Percentiles rank a stretch among this genome's conserved stretches.
These are phyloP conservation scores for Pogonomyrmex californicus DNA, from an alignment of 1,140 invertebrate genomes.

Conservation along the genomic window DNA sequence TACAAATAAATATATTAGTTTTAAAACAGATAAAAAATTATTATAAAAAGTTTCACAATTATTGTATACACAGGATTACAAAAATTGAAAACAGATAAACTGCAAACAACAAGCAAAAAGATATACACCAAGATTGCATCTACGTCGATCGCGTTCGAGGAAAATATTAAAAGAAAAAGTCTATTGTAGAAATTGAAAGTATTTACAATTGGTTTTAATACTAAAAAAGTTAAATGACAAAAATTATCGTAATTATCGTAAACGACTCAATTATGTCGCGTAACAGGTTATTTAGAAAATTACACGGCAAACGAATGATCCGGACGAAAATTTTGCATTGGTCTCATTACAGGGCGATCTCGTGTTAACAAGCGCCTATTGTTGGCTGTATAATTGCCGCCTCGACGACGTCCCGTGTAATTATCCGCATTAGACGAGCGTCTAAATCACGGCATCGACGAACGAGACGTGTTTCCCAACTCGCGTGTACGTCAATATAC, in stretches of 20 bases:
- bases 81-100: background rate
- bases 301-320: background rate
- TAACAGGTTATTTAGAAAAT: conserved; percentile 42
- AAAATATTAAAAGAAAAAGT: background rate
- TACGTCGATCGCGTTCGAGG: too few species aligned
- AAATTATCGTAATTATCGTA: background rate
- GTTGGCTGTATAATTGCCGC: conserved; percentile 21
- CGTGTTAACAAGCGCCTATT: conserved; percentile 39
- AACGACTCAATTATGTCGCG: background rate
- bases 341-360: conserved; percentile 36
- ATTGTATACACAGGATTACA: background rate
- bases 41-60: background rate
- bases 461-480: background rate
- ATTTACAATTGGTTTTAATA: background rate
- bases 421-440: conserved; percentile 35
- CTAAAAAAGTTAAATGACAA: background rate
- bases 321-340: background rate
- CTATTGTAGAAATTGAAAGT: background rate
- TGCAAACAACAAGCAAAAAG: background rate
- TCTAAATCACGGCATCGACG: conserved; percentile 29
- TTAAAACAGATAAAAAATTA: background rate
- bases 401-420: conserved; percentile 14
- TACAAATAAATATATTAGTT: background rate
- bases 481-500: background rate
- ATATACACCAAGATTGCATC: too few species aligned